These are phyloP conservation scores for Himantopus leucocephalus DNA, from an alignment of 2,113 vertebrate species.

Conservation along the genomic window DNA sequence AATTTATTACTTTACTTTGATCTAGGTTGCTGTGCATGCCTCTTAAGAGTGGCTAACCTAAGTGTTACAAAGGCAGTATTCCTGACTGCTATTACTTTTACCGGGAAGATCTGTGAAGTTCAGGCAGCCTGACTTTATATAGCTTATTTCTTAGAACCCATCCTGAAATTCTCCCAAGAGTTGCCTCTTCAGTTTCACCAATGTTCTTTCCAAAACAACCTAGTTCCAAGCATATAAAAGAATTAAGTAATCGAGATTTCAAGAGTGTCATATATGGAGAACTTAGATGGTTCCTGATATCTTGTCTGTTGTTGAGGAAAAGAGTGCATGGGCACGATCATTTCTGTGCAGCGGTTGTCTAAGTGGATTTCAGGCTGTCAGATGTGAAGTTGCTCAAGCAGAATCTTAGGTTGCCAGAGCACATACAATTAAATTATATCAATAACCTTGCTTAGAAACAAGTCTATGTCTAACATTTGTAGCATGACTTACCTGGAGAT, in stretches of 20 bases:
- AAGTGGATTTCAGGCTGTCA: background rate
- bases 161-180: background rate
- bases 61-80: background rate
- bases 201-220: background rate
- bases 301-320: background rate
- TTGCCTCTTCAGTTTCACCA: background rate
- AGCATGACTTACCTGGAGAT: accelerated
- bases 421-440: background rate
- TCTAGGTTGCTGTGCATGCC: background rate
- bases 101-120: background rate
- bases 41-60: background rate
- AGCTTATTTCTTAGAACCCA: background rate
- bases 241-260: background rate
- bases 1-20: background rate
- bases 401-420: background rate
- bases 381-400: background rate
- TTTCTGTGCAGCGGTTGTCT: background rate
- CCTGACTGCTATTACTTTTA: background rate
- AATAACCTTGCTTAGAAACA: background rate
- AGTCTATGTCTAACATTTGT: background rate
- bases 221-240: background rate
- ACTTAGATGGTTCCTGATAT: background rate
- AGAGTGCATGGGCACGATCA: accelerated
- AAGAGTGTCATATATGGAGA: background rate
- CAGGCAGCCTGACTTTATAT: background rate